phyloP scores from a whole-genome alignment of 2,888 invertebrate genomes.

The Troides aeacus region DNA sequence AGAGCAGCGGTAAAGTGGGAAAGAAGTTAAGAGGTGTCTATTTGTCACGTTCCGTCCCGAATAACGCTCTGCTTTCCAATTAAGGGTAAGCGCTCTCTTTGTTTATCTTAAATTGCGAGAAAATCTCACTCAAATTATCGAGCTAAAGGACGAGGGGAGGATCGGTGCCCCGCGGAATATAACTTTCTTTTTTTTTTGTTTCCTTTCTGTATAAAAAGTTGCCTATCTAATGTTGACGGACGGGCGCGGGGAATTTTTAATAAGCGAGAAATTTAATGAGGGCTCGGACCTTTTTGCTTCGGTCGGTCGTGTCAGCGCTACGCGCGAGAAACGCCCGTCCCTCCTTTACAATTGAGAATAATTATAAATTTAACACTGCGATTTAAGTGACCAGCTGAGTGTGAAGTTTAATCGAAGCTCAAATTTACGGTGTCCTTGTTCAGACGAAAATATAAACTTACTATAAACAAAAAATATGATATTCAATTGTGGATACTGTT shows the following conservation, averaged over 20 bases:
- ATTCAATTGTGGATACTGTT: too few relatives aligned
- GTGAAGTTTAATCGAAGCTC: background rate
- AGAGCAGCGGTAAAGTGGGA: slow-evolving; percentile 71
- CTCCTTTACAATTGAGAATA: slow-evolving; percentile 37
- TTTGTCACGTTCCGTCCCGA: slow-evolving; percentile 80
- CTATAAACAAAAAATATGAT: too few relatives aligned
- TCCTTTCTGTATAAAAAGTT: slow-evolving; percentile 72
- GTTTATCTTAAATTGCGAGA: slow-evolving; percentile 81
- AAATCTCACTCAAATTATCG: slow-evolving; percentile 81
- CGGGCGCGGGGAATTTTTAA: slow-evolving; percentile 77
- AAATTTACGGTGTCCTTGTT: background rate
- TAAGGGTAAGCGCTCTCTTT: slow-evolving; percentile 80
- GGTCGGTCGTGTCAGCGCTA: slow-evolving; percentile 61
- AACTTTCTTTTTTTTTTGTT: slow-evolving; percentile 65
- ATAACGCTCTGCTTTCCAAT: slow-evolving; percentile 79
- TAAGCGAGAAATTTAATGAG: slow-evolving; percentile 80
- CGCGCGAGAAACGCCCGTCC: slow-evolving; percentile 49
- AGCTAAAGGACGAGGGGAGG: slow-evolving; percentile 73
- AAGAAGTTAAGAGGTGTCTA: slow-evolving; percentile 81
- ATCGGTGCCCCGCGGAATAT: slow-evolving; percentile 65
- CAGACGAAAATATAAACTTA: background rate
- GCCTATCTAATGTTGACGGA: slow-evolving; percentile 67
- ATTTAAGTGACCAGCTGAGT: slow-evolving; percentile 7
- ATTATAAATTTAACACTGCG: slow-evolving; percentile 12
- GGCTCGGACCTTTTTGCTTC: slow-evolving; percentile 61